phyloP scores from a whole-genome alignment of 2,113 vertebrate species.

The Archocentrus centrarchus region DNA sequence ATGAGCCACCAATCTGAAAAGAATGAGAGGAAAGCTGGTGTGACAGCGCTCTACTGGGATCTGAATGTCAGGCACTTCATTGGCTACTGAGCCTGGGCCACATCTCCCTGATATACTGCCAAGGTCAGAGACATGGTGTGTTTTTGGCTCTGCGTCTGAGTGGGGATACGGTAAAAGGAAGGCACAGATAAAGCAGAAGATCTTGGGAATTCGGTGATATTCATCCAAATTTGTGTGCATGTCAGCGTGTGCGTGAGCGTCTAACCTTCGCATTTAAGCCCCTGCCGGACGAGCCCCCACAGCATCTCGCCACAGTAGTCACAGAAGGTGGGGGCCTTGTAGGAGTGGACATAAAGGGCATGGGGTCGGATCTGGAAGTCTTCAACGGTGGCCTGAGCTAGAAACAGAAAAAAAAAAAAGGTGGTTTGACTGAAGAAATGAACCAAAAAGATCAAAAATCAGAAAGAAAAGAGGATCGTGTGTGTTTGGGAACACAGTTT shows the following conservation, averaged over 20 bases:
- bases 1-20: slow-evolving; percentile 11
- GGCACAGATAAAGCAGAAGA: background rate
- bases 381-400: slow-evolving; percentile 96
- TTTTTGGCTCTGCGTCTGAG: slow-evolving; percentile 1
- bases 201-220: background rate
- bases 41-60: slow-evolving; percentile 31
- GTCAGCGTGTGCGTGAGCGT: background rate
- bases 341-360: slow-evolving; percentile 97
- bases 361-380: slow-evolving; percentile 99
- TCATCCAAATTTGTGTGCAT: background rate
- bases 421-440: slow-evolving; percentile 33
- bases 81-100: slow-evolving; percentile 1
- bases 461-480: no score
- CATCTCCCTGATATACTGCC: slow-evolving; percentile 24
- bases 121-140: slow-evolving; percentile 16
- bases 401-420: slow-evolving; percentile 64
- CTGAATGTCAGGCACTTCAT: slow-evolving; percentile 44
- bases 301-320: slow-evolving; percentile 99
- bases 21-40: slow-evolving; percentile 3
- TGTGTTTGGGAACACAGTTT: fast-evolving
- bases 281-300: slow-evolving; percentile 98
- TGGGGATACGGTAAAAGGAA: background rate
- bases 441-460: background rate
- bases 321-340: slow-evolving; percentile 98
- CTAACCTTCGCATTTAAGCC: slow-evolving; percentile 98